Evolutionary conservation across 2,797 vertebrate species (phyloP), one percentile per base, ranked within the genome.

Genomic region (Pseudochromis fuscus): DNA sequence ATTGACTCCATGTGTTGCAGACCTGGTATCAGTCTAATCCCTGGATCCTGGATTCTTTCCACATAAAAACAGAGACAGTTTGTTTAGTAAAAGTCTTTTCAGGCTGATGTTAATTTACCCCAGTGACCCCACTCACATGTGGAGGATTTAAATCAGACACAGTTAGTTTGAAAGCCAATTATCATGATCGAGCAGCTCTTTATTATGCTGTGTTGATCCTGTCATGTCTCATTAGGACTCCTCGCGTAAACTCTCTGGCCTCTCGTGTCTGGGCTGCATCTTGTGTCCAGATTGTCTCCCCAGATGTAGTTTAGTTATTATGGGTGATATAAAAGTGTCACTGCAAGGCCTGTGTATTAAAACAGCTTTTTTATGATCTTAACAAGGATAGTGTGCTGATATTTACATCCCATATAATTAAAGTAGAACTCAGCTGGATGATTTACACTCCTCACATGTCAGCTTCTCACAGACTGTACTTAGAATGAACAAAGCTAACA

Each of bases 191-290:
- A 63, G 58, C 51, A 45, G 37, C 56, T 76, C 45, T 48, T 19
- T 40, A 49, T 76, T 71, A 55, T 67, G 35, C 46, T 23, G 31
- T 61, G 72, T 61, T 79, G 69, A 58, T 72, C 50, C 79, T 73
- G 75, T 71, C 81, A 64, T 24, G 37, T 62, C n/a, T 6, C 31
- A 51, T 85, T 21, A 71, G 42, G 42, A 59, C 51, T 73, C n/a
- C 23, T 15, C 16, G 5, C 8, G 27, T 56, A 72, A 86, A 67
- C 62, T 49, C 55, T 62, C 2, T 51, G 60, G 44, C 67, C 28
- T 45, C 40, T 63, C 21, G 46, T 42, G 35, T 55, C 63, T 31
- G 5, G 8, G 27, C 52, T 57, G 38, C 60, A 61, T 23, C 45
- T 56, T 15, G 33, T 62, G 51, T 24, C 49, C 53, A 66, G 37